Base-by-base conservation (phyloP, 1,140 invertebrate genomes). In the Palaemon carinicauda region DNA sequence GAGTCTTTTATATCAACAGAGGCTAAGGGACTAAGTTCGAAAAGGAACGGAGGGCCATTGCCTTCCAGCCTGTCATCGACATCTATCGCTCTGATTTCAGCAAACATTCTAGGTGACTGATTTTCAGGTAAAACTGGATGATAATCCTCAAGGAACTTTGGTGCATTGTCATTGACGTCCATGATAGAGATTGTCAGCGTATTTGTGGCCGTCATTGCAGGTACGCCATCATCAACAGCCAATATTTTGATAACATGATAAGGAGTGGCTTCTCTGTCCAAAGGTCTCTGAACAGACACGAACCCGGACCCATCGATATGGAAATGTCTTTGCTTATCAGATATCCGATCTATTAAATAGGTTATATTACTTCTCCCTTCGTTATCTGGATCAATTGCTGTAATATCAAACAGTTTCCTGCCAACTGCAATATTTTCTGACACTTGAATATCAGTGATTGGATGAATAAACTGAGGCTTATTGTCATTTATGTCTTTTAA, bases 401-500 rank as follows among this genome's bases (percentile, higher is more conserved):
- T 96, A 92, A 99, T 98, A 17, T 96, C 97, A 92, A 98, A 96
- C 81, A 99, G 92, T 82, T 94, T 95, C 89, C 96, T 98, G 3
- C 97, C 97, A 29, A 98, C 94, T 90, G 95, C 94, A 1, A 96
- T 96, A 91, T 98, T 97, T 92, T 98, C 97, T 90, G 95, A 95
- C 0, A 98, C 96, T 1, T 95, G 96, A 0, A 97, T 85, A 92
- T 98, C 97, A 89, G 98, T 97, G 91, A 98, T 98, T 19, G 96
- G 95, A 89, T 95, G 94, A 90, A 97, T 96, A 91, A 98, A 98
- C 90, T 96, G 95, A 3, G 97, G 97, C 91, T 97, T 97, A 93
- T 98, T 98, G 92, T 98, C 97, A 92, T 98, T 98, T 89, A 98
- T 98, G 91, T 98, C 97, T 73, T 96, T 93, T n/a, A 98, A 92